A percentile compares a stretch with the other conserved stretches of the same genome.
These are phyloP conservation scores for Hirudinaria manillensis DNA, from an alignment of 2,888 invertebrate species.

Conservation along the genomic window DNA sequence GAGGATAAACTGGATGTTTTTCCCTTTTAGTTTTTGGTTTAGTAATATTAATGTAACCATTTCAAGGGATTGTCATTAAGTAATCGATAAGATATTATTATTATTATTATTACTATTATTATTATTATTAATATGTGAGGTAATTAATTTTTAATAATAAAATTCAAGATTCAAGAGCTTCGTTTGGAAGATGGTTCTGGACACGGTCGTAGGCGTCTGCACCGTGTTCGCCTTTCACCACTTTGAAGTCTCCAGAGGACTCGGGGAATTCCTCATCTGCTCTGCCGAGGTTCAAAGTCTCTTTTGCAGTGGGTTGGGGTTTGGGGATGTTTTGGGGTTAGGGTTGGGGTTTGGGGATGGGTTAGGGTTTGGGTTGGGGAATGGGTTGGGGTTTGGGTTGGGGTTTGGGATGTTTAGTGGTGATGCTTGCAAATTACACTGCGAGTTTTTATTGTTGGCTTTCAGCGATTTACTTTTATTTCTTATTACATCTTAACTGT, in stretches of 20 bases:
- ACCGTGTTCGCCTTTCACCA: neutral
- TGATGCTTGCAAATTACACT: too few relatives aligned
- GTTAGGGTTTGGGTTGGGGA: too few relatives aligned
- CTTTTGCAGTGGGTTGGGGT: neutral
- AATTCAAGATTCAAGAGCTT: constrained; percentile 1
- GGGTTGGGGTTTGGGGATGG: too few relatives aligned
- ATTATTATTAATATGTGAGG: neutral
- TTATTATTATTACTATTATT: neutral
- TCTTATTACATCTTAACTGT: too few relatives aligned
- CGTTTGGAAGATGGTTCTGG: neutral
- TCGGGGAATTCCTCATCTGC: neutral
- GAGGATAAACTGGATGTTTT: too few relatives aligned
- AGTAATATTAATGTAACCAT: too few relatives aligned
- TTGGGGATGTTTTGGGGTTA: neutral
- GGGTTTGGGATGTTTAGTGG: too few relatives aligned
- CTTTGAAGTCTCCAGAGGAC: neutral
- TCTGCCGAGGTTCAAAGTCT: neutral
- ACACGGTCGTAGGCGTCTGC: neutral
- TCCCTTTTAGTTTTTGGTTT: neutral
- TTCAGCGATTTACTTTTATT: too few relatives aligned
- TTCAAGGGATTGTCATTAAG: too few relatives aligned
- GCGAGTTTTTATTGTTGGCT: too few relatives aligned
- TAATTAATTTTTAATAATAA: neutral
- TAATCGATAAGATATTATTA: too few relatives aligned
- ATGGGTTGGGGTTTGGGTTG: too few relatives aligned